phyloP scores from a whole-genome alignment of 30 jellyfish, hydroid and myxozoan species.

The Sanderia malayensis region DNA sequence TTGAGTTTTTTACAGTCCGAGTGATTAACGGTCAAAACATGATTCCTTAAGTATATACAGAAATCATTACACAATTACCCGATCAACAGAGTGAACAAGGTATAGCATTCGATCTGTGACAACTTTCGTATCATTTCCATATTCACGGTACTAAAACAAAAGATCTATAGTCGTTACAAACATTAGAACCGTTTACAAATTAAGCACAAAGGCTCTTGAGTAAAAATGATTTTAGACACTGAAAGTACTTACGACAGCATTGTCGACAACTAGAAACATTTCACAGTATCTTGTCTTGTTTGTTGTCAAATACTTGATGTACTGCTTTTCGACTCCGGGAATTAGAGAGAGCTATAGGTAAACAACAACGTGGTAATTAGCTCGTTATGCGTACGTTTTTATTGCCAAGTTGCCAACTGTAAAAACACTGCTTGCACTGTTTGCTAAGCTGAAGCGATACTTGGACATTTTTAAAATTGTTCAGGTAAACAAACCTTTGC shows the following conservation, averaged over 20 bases:
- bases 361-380: no score
- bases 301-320: conserved; percentile 50
- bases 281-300: conserved; percentile 64
- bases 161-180: no score
- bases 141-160: conserved; percentile 27
- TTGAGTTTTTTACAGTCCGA: no score
- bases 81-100: conserved; percentile 64
- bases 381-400: no score
- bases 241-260: conserved; percentile 50
- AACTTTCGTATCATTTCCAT: conserved; percentile 34
- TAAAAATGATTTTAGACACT: background rate
- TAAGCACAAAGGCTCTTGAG: background rate
- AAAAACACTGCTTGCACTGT: background rate
- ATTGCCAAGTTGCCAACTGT: no score
- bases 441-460: background rate
- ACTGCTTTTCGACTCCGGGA: conserved; percentile 71
- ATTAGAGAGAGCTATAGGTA: conserved; percentile 11
- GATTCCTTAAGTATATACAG: no score
- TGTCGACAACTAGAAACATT: conserved; percentile 52
- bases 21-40: no score
- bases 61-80: no score
- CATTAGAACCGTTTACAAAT: background rate
- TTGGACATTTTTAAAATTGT: background rate
- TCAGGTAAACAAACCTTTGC: background rate
- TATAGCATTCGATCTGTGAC: conserved; percentile 56